phyloP scores from a whole-genome alignment of 2,888 invertebrate species.

The Myathropa florea region DNA sequence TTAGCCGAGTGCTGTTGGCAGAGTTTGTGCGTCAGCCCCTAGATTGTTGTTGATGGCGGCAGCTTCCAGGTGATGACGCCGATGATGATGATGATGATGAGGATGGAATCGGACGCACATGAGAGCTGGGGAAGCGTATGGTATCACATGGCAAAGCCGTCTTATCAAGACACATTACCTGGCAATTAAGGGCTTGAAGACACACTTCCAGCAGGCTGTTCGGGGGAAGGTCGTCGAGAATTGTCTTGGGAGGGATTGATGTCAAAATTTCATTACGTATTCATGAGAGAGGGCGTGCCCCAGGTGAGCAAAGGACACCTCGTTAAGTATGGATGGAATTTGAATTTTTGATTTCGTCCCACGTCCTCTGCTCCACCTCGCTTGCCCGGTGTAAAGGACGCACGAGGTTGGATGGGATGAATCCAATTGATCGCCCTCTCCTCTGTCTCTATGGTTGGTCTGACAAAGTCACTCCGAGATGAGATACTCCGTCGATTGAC shows the following conservation, averaged over 20 bases:
- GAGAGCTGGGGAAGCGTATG: background rate
- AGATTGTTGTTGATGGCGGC: background rate
- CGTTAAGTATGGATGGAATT: constrained; percentile 49
- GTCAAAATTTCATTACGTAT: constrained; percentile 19
- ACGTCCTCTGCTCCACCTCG: background rate
- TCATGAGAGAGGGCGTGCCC: background rate
- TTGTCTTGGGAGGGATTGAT: constrained; percentile 16
- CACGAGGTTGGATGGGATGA: background rate
- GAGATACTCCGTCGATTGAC: constrained; percentile 45
- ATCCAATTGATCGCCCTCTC: constrained; percentile 26
- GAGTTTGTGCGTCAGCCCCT: background rate
- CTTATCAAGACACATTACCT: constrained; percentile 61
- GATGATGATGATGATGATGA: constrained; percentile 17
- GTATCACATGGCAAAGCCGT: constrained; percentile 39
- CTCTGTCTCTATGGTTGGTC: background rate
- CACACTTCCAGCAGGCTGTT: background rate
- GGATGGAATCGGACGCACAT: background rate
- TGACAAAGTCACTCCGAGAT: constrained; percentile 43
- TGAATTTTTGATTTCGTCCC: constrained; percentile 51
- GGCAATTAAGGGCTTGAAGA: constrained; percentile 41
- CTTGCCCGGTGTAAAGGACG: too few relatives aligned
- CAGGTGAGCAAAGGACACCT: constrained; percentile 13
- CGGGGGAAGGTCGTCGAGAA: background rate
- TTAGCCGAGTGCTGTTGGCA: constrained; percentile 14
- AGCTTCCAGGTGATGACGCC: constrained; percentile 1